Evolutionary conservation across 2,113 vertebrate species (phyloP).

Genomic region (Microtus ochrogaster): DNA sequence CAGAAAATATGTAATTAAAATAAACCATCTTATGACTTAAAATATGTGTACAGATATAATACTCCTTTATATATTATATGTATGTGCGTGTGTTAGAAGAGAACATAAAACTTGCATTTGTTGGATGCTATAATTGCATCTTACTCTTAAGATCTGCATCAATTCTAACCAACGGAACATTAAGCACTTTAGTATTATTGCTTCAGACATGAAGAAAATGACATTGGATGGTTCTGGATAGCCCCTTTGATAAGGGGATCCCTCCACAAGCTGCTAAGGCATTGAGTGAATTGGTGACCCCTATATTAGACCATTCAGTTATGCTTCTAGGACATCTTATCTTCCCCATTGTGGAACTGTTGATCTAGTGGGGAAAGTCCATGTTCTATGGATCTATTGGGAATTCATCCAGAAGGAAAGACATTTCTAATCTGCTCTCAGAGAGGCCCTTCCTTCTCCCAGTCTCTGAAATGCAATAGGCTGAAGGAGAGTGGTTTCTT

Average conservation of each 20-base stretch:
- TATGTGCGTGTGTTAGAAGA: neutral
- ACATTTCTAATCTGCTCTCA: neutral
- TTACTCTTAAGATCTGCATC: constrained; percentile 26
- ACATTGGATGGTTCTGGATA: neutral
- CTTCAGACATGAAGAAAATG: neutral
- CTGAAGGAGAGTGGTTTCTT: neutral
- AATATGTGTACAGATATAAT: neutral
- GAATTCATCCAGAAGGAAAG: neutral
- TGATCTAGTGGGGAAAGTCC: neutral
- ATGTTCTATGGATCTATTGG: neutral
- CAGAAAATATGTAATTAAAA: constrained; percentile 3
- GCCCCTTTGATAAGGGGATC: neutral
- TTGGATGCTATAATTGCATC: neutral
- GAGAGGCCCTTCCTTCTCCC: neutral
- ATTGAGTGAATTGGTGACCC: neutral
- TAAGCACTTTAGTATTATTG: neutral
- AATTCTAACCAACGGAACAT: neutral
- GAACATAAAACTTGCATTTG: neutral
- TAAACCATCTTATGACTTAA: neutral
- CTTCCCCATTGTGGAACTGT: neutral
- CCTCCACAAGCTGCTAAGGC: neutral
- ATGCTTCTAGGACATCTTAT: neutral
- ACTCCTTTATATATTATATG: neutral
- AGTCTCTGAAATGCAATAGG: neutral
- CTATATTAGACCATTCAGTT: neutral